Percentiles rank a stretch among this genome's conserved stretches.
phyloP scores from a whole-genome alignment of 1,140 invertebrate genomes.

The Apocrypta bakeri region DNA sequence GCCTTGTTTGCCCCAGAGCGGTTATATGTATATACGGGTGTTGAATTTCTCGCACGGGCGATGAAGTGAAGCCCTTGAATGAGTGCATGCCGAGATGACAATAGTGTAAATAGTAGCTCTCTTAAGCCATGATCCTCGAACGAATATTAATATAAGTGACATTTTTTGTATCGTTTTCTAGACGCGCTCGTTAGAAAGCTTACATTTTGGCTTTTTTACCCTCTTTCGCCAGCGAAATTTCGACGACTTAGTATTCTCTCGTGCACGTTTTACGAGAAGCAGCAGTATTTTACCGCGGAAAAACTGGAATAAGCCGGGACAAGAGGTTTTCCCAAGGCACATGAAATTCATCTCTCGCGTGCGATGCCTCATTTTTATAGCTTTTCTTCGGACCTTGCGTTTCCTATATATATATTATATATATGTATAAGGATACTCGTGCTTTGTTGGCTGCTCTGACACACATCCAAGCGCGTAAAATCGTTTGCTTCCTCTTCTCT shows the following conservation, averaged over 20 bases:
- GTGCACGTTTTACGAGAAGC: background rate
- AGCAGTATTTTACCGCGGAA: too few relatives aligned
- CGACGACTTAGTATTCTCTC: background rate
- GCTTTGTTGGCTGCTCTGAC: background rate
- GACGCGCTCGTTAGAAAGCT: background rate
- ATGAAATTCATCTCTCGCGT: background rate
- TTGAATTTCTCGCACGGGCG: constrained; percentile 26
- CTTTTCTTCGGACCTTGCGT: background rate
- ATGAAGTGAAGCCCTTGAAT: too few relatives aligned
- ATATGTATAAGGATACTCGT: too few relatives aligned
- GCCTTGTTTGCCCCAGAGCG: background rate
- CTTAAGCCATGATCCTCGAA: too few relatives aligned
- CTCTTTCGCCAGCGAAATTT: too few relatives aligned
- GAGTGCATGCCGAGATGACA: too few relatives aligned
- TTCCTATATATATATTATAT: too few relatives aligned
- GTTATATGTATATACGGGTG: background rate
- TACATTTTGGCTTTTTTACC: too few relatives aligned
- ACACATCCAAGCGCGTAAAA: background rate
- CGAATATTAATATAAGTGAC: too few relatives aligned
- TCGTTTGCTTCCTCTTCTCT: background rate
- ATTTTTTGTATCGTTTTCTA: too few relatives aligned
- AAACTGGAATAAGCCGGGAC: too few relatives aligned
- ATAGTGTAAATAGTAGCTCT: too few relatives aligned
- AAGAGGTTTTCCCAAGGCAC: background rate
- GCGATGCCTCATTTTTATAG: background rate